These are phyloP conservation scores for Encarsia formosa DNA, from an alignment of 2,888 invertebrate species.

Conservation along the genomic window DNA sequence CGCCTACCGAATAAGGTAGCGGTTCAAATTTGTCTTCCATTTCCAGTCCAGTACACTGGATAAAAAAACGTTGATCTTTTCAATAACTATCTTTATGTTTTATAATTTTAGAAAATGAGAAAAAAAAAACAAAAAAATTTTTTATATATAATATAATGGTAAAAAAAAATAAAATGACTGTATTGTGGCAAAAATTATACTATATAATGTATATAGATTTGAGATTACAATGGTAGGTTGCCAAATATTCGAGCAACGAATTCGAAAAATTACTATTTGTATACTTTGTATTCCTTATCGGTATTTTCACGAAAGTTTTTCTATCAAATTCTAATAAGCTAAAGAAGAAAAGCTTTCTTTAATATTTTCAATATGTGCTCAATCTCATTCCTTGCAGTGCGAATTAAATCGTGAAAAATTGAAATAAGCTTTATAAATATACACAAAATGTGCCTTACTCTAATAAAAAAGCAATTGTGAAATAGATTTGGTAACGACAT, in stretches of 20 bases:
- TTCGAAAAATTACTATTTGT: conserved; percentile 21
- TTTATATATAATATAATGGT: conserved; percentile 9
- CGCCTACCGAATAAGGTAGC: conserved; percentile 16
- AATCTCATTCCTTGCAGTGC: conserved; percentile 24
- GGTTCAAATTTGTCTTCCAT: conserved; percentile 30
- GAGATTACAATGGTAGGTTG: conserved; percentile 19
- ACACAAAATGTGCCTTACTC: conserved; percentile 26
- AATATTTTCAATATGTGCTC: conserved; percentile 14
- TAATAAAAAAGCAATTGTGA: conserved; percentile 28
- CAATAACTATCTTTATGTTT: too few species aligned
- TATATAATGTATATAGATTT: conserved; percentile 23
- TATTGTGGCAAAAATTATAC: conserved; percentile 11
- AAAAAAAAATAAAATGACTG: conserved; percentile 3
- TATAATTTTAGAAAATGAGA: too few species aligned
- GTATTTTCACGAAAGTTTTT: conserved; percentile 15
- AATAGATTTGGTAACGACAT: conserved; percentile 24
- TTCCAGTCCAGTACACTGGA: too few species aligned
- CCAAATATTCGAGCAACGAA: conserved; percentile 27
- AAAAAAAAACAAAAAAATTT: too few species aligned
- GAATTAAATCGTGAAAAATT: conserved; percentile 18
- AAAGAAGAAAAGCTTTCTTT: conserved; percentile 15
- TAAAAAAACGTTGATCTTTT: too few species aligned
- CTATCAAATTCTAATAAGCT: conserved; percentile 7
- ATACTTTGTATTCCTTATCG: conserved; percentile 10
- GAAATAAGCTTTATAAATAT: conserved; percentile 20